Evolutionary conservation across 1,140 invertebrate genomes (phyloP), one percentile per base, ranked within the genome.

Genomic region (Sarcophaga bullata): DNA sequence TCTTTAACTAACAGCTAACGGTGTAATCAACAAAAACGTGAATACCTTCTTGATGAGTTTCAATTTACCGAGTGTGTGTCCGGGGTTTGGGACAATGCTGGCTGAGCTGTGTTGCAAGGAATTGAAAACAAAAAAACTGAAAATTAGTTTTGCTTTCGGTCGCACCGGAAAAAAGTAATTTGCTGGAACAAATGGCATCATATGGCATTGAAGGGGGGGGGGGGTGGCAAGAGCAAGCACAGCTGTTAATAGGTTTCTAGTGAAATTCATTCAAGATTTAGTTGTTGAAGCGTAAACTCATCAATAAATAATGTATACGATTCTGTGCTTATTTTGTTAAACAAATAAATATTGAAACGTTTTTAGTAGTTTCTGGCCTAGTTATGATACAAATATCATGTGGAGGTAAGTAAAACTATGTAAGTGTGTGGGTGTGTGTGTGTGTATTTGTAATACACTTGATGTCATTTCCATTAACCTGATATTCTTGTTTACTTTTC

Each of bases 381-480:
- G 25, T 37, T 37, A 37, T 37, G 25, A 37, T n/a, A n/a, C n/a
- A n/a, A n/a, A n/a, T n/a, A n/a, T n/a, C n/a, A 58, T 58, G 10
- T 58, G 15, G n/a, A n/a, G n/a, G 1, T 62, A 37, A 37, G 25
- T 37, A 25, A 72, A 17, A 19, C 2, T 19, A 72, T 62, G 17
- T 62, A n/a, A 3, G 52, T 68, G 58, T 62, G 7, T 58, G n/a
- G 7, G 52, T 80, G 25, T 80, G 8, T 58, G 78, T 6, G 78
- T 52, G 47, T 52, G 76, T 37, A 46, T 80, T 37, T 78, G n/a
- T 78, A 50, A 25, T 78, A 78, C 75, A 78, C 75, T 78, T 78
- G 48, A 86, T 86, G 87, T 89, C 87, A 88, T 87, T 87, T 89
- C 87, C 87, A 89, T 89, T 89, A 89, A 89, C 87, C 87, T 89